phyloP scores from a whole-genome alignment of 2,797 vertebrate species.

The Otus scops region DNA sequence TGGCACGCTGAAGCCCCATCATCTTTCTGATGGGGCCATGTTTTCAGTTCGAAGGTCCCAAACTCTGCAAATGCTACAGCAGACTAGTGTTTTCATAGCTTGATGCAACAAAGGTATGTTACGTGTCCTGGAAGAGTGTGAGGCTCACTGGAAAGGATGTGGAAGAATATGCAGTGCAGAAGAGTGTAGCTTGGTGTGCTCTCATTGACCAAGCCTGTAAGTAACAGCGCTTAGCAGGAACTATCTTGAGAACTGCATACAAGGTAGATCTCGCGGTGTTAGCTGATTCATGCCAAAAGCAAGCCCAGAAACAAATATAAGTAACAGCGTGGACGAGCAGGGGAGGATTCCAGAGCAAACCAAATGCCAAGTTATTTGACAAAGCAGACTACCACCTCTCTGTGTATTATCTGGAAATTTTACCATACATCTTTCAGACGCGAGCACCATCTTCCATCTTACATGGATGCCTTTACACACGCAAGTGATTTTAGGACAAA shows the following conservation, averaged over 20 bases:
- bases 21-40: background rate
- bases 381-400: background rate
- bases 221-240: background rate
- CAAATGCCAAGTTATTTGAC: background rate
- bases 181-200: background rate
- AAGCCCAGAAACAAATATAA: accelerated
- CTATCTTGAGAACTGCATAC: background rate
- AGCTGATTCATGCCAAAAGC: background rate
- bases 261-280: background rate
- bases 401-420: background rate
- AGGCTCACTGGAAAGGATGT: background rate
- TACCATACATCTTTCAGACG: background rate
- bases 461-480: background rate
- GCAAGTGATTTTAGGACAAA: background rate
- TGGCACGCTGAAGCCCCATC: background rate
- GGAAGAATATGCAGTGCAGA: background rate
- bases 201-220: background rate
- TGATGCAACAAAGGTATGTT: background rate
- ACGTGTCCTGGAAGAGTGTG: background rate
- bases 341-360: background rate
- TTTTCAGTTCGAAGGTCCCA: background rate
- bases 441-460: background rate
- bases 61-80: background rate
- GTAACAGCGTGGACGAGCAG: background rate
- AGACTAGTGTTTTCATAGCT: background rate